phyloP scores from a whole-genome alignment of 35 echinoderm and acorn worm genomes.

The Lytechinus variegatus region DNA sequence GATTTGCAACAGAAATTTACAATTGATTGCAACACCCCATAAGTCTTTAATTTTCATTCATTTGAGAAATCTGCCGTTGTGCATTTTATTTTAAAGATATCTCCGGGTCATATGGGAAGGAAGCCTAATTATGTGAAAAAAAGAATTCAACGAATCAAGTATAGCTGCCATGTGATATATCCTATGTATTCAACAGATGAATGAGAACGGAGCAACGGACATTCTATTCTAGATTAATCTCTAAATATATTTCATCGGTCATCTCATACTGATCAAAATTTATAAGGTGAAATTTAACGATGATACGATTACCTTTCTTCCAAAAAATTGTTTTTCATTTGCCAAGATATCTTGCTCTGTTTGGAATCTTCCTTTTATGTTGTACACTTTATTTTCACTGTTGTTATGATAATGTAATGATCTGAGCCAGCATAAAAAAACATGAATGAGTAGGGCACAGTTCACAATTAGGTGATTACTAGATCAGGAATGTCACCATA shows the following conservation, averaged over 20 bases:
- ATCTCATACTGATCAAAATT: background rate
- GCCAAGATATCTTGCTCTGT: background rate
- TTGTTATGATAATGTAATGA: background rate
- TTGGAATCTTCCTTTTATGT: background rate
- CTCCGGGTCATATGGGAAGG: too few species aligned
- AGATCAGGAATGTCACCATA: too few species aligned
- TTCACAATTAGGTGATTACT: too few species aligned
- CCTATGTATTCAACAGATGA: too few species aligned
- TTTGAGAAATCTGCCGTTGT: background rate
- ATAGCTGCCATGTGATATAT: too few species aligned
- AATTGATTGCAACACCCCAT: background rate
- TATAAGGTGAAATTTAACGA: background rate
- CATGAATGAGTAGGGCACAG: too few species aligned
- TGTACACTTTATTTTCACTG: background rate
- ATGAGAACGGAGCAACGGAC: too few species aligned
- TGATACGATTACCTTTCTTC: background rate
- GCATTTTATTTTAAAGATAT: background rate
- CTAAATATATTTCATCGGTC: background rate
- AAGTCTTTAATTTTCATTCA: background rate
- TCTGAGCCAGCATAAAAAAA: too few species aligned
- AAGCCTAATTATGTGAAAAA: too few species aligned
- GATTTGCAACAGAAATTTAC: too few species aligned
- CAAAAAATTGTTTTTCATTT: background rate
- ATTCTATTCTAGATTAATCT: too few species aligned
- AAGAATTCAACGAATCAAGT: too few species aligned